phyloP scores from a whole-genome alignment of 2,888 invertebrate species.

The Malthinus seriepunctatus region DNA sequence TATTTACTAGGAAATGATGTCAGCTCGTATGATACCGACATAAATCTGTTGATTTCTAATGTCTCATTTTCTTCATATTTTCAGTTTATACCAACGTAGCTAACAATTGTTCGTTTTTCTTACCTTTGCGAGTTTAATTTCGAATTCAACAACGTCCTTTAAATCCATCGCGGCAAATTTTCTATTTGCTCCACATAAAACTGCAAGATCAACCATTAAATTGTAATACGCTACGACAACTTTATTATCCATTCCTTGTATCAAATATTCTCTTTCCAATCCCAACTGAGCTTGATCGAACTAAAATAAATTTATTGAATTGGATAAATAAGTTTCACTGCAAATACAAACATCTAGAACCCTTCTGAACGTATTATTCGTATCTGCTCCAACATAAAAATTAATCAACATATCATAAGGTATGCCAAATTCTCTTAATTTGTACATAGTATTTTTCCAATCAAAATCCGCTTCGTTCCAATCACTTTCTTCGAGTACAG shows the following conservation, averaged over 20 bases:
- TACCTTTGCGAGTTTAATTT: conserved; percentile 89
- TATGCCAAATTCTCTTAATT: conserved; percentile 26
- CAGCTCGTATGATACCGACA: no score
- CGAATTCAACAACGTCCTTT: conserved; percentile 80
- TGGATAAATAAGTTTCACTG: background rate
- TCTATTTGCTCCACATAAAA: conserved; percentile 81
- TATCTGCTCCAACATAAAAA: conserved; percentile 85
- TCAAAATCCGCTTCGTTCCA: conserved; percentile 76
- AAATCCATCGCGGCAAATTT: conserved; percentile 71
- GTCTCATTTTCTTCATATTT: no score
- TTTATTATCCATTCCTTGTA: conserved; percentile 80
- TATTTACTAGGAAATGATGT: no score
- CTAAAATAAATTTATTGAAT: conserved; percentile 55
- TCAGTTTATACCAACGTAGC: no score
- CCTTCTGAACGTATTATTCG: conserved; percentile 83
- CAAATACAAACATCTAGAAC: conserved; percentile 77
- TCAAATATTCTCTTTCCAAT: conserved; percentile 81
- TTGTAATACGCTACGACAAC: conserved; percentile 82
- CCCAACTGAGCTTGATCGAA: conserved; percentile 86
- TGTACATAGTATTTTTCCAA: conserved; percentile 60
- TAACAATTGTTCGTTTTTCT: conserved; percentile 46
- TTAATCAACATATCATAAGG: conserved; percentile 53
- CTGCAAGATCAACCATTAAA: conserved; percentile 87
- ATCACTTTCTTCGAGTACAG: conserved; percentile 74
- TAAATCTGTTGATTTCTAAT: no score